These are phyloP conservation scores for Pseudochaenichthys georgianus DNA, from an alignment of 2,797 vertebrate genomes.

Conservation along the genomic window DNA sequence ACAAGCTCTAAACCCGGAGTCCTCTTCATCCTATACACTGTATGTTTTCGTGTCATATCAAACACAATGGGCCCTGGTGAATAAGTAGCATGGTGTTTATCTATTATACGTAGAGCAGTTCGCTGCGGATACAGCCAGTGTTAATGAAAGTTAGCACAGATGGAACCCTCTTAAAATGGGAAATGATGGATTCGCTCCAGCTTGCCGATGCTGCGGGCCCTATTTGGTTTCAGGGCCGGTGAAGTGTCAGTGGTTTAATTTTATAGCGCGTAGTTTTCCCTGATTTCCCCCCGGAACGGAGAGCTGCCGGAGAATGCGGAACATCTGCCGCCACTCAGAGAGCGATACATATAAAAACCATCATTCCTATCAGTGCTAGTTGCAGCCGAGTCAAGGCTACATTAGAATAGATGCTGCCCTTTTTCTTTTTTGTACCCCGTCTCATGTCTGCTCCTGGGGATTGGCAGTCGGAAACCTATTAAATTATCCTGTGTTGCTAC, in stretches of 20 bases:
- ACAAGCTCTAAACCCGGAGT: conserved; percentile 36
- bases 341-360: conserved; percentile 81
- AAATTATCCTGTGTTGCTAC: conserved; percentile 81
- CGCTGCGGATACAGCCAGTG: conserved; percentile 71
- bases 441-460: conserved; percentile 79
- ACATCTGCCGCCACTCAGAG: conserved; percentile 84
- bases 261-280: conserved; percentile 85
- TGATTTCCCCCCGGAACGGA: conserved; percentile 85
- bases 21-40: conserved; percentile 32
- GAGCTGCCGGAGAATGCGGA: conserved; percentile 81
- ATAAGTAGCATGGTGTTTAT: conserved; percentile 64
- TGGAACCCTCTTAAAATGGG: conserved; percentile 82
- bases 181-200: conserved; percentile 83
- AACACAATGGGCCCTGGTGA: conserved; percentile 57
- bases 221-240: conserved; percentile 84
- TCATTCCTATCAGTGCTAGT: conserved; percentile 77
- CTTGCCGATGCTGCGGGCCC: conserved; percentile 76
- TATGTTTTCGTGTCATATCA: conserved; percentile 58
- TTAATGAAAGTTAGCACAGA: conserved; percentile 83
- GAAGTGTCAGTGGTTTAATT: conserved; percentile 87
- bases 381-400: conserved; percentile 71
- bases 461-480: conserved; percentile 85
- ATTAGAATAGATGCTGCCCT: conserved; percentile 78
- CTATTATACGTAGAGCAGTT: conserved; percentile 64
- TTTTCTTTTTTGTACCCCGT: conserved; percentile 45